Conservation (phyloP, 2,113 vertebrate species). For the Andinoacara biseriatus region DNA sequence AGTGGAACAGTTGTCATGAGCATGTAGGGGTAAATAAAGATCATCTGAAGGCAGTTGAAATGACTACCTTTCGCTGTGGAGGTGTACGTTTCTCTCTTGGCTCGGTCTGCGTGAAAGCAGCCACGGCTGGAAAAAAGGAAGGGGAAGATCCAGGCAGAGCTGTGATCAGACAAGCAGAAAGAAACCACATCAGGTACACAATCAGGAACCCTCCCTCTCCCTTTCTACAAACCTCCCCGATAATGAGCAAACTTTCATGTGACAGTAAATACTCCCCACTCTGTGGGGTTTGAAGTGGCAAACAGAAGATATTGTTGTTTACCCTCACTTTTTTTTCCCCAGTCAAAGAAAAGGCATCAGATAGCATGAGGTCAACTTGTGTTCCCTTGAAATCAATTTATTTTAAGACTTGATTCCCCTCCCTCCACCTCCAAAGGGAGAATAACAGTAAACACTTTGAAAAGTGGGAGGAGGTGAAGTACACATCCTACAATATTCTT, state of each 20-base stretch:
- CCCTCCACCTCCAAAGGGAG: constrained; percentile 33
- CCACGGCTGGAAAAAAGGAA: constrained; percentile 19
- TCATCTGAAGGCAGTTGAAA: constrained; percentile 17
- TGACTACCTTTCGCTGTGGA: constrained; percentile 29
- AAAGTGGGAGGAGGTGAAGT: constrained; percentile 36
- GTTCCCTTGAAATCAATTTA: constrained; percentile 66
- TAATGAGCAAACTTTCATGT: constrained; percentile 81
- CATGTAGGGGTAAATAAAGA: constrained; percentile 32
- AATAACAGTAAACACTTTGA: constrained; percentile 44
- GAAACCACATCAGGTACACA: constrained; percentile 74
- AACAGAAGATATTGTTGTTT: constrained; percentile 73
- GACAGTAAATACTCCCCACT: constrained; percentile 69
- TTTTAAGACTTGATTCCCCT: constrained; percentile 35
- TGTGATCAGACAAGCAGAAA: constrained; percentile 75
- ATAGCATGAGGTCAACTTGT: constrained; percentile 66
- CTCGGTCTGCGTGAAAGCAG: constrained; percentile 43
- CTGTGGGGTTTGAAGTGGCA: constrained; percentile 73
- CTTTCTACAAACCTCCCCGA: constrained; percentile 61
- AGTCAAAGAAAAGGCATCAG: constrained; percentile 69
- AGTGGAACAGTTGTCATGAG: constrained; percentile 37
- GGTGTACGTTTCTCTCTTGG: constrained; percentile 22
- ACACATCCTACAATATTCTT: constrained; percentile 36
- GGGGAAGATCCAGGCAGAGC: constrained; percentile 63
- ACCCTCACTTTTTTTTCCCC: constrained; percentile 57
- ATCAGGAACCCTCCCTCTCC: constrained; percentile 70